phyloP scores from a whole-genome alignment of 2,797 vertebrate species.

The Chiloscyllium punctatum region DNA sequence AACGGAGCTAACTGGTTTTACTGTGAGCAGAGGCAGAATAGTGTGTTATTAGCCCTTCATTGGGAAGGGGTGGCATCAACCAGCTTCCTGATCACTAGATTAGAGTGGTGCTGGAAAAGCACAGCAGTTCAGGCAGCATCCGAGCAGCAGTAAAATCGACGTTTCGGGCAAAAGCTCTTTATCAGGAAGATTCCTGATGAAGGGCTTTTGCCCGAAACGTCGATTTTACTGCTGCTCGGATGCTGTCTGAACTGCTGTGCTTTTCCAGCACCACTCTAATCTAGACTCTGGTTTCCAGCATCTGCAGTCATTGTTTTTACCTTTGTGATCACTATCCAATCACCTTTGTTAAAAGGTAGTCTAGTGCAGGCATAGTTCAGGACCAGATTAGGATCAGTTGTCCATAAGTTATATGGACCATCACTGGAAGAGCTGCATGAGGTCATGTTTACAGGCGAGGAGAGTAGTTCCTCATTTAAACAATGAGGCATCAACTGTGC shows the following conservation, averaged over 20 bases:
- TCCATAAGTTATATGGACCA: neutral
- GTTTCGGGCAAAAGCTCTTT: too few species aligned
- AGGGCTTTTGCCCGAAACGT: too few species aligned
- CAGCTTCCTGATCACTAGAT: neutral
- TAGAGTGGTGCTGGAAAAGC: too few species aligned
- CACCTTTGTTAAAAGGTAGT: neutral
- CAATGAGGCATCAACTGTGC: neutral
- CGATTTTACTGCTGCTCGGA: too few species aligned
- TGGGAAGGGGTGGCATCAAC: neutral
- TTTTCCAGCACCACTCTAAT: too few species aligned
- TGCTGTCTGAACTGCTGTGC: too few species aligned
- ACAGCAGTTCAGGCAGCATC: too few species aligned
- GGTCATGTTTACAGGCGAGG: neutral
- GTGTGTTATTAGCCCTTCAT: neutral
- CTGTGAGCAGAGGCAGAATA: neutral
- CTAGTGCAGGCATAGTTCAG: neutral
- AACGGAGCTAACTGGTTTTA: neutral
- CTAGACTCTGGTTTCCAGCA: too few species aligned
- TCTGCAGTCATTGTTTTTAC: too few species aligned
- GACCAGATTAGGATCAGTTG: neutral
- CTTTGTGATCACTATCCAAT: neutral
- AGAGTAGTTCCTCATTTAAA: neutral
- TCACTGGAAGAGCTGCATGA: neutral
- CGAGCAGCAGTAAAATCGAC: too few species aligned
- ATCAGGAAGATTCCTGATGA: too few species aligned